Evolutionary conservation across 2,888 invertebrate genomes (phyloP).

Genomic region (Tinea semifulvella): DNA sequence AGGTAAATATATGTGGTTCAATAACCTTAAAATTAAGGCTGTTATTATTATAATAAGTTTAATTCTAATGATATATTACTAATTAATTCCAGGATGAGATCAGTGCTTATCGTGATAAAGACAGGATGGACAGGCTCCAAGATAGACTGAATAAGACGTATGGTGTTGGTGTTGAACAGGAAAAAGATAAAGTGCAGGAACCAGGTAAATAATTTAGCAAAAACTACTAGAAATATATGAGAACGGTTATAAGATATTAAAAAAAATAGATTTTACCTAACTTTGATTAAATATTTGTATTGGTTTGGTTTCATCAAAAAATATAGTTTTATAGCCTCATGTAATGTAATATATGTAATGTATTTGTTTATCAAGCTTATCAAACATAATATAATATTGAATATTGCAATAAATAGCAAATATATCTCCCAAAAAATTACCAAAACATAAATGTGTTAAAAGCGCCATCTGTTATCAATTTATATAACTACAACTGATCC

Average conservation of each 20-base stretch:
- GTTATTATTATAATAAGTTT: conserved; percentile 16
- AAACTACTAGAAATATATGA: no score
- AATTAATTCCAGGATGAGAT: conserved; percentile 48
- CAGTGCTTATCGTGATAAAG: conserved; percentile 38
- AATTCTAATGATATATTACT: conserved; percentile 1
- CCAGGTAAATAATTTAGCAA: not conserved
- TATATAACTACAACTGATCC: not conserved
- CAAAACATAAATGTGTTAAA: no score
- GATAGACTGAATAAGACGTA: conserved; percentile 42
- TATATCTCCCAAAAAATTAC: no score
- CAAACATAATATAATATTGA: no score
- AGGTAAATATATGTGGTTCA: conserved; percentile 28
- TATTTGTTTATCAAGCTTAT: no score
- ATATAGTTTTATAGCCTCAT: no score
- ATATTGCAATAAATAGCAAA: no score
- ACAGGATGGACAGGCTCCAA: conserved; percentile 36
- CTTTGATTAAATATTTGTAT: no score
- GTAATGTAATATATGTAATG: no score
- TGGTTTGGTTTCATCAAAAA: no score
- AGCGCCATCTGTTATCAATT: not conserved
- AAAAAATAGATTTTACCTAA: no score
- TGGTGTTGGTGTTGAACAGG: conserved; percentile 42
- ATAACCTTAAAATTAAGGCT: not conserved
- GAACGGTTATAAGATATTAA: no score
- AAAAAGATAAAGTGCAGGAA: conserved; percentile 19